Conservation (phyloP, 1,140 invertebrate genomes). For the Danaus plexippus region DNA sequence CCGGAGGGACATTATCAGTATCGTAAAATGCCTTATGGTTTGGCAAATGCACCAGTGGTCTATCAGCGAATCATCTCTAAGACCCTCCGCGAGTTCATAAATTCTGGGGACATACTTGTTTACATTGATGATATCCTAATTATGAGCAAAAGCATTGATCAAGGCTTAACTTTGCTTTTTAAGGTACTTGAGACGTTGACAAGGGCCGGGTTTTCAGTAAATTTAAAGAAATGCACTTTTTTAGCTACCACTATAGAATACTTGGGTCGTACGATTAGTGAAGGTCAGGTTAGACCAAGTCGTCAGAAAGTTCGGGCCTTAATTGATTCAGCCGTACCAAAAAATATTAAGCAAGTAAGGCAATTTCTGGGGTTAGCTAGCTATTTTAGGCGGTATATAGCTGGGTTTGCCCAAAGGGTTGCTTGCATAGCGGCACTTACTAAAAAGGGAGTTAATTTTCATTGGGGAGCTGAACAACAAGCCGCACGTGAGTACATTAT, state of each 20-base stretch:
- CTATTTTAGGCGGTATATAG: conserved; percentile 27
- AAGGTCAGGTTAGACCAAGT: conserved; percentile 34
- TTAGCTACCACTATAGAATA: conserved; percentile 32
- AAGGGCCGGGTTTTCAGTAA: conserved; percentile 21
- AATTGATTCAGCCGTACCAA: conserved; percentile 13
- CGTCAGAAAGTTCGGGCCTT: conserved; percentile 29
- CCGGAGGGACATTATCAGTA: conserved; percentile 44
- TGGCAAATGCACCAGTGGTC: conserved; percentile 36
- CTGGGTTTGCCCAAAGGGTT: conserved; percentile 13
- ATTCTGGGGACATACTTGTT: conserved; percentile 10
- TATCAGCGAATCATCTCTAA: too few relatives aligned
- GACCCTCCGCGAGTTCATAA: conserved; percentile 19
- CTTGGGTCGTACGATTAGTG: conserved; percentile 28
- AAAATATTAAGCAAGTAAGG: conserved; percentile 19
- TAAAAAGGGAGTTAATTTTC: conserved; percentile 7
- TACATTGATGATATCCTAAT: conserved; percentile 25
- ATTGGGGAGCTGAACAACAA: conserved; percentile 13
- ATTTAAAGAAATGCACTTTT: conserved; percentile 36
- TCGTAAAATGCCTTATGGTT: conserved; percentile 38
- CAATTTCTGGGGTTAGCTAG: conserved; percentile 24
- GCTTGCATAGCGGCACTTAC: conserved; percentile 11
- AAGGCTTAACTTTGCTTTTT: conserved; percentile 14
- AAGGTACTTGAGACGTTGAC: conserved; percentile 14
- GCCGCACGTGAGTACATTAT: conserved; percentile 7
- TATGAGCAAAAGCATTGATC: background rate